Evolutionary conservation across 2,113 vertebrate genomes (phyloP).

Genomic region (Eubucco bourcierii): DNA sequence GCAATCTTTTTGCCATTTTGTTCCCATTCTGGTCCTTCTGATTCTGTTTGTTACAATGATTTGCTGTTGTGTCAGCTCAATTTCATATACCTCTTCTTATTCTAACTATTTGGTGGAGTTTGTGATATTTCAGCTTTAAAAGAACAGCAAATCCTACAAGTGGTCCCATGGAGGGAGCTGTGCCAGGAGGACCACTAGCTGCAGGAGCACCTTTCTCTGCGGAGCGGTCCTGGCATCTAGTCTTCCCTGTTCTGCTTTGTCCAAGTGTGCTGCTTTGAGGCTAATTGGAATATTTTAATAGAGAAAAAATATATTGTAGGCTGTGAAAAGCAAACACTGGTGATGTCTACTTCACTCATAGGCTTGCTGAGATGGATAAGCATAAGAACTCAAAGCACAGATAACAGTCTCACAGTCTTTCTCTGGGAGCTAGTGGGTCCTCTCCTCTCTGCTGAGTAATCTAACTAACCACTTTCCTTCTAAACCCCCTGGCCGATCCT

Average conservation of each 20-base stretch:
- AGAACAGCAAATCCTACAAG: conserved; percentile 59
- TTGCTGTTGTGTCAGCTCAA: not conserved
- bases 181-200: conserved; percentile 73
- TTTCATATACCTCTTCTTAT: not conserved
- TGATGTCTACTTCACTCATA: no score
- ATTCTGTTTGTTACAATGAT: not conserved
- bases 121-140: not conserved
- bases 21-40: not conserved
- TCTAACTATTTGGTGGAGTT: not conserved
- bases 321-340: no score
- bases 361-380: no score
- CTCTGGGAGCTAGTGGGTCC: no score
- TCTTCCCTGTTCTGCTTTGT: conserved; percentile 72
- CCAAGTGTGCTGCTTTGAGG: not conserved
- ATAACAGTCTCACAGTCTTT: no score
- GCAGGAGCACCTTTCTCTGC: conserved; percentile 73
- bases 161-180: conserved; percentile 70
- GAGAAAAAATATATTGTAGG: no score
- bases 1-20: not conserved
- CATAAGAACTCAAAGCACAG: no score
- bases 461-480: no score
- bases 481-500: no score
- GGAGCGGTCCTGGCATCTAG: conserved; percentile 63
- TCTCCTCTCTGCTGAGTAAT: no score
- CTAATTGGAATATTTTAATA: no score